These are phyloP conservation scores for Sympetrum striolatum DNA, from an alignment of 2,888 invertebrate species.

Conservation along the genomic window DNA sequence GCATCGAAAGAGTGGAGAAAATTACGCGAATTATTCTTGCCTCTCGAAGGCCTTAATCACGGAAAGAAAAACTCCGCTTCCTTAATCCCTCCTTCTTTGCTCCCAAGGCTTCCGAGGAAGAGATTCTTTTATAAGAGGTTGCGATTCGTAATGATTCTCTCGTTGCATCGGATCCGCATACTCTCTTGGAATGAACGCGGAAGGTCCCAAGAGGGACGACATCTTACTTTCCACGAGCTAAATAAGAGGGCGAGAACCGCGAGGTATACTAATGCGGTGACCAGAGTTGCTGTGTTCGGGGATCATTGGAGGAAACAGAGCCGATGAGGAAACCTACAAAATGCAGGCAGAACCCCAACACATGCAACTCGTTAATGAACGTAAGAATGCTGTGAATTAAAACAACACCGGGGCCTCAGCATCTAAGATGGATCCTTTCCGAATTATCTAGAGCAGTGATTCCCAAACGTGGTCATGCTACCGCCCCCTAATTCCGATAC, in stretches of 20 bases:
- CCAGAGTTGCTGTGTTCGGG: neutral
- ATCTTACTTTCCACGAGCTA: neutral
- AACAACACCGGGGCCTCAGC: no score
- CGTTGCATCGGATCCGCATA: neutral
- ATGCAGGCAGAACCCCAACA: no score
- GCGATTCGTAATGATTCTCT: neutral
- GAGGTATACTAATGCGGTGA: neutral
- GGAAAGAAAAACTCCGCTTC: neutral
- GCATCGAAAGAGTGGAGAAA: neutral
- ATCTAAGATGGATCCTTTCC: no score
- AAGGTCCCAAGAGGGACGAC: neutral
- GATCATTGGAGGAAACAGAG: neutral
- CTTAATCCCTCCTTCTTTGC: neutral
- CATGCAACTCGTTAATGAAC: no score
- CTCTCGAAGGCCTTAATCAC: neutral
- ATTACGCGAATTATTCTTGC: neutral
- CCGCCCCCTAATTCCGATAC: no score
- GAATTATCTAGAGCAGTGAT: no score
- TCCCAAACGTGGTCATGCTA: no score
- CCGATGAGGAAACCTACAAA: no score
- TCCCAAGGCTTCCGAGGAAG: neutral
- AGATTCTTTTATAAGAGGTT: neutral
- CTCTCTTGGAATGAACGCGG: neutral
- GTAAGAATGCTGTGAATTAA: no score
- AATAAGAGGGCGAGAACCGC: neutral